Evolutionary conservation across 2,888 invertebrate genomes (phyloP), one percentile per base, ranked within the genome.

Genomic region (Acanthosepion pharaonis): DNA sequence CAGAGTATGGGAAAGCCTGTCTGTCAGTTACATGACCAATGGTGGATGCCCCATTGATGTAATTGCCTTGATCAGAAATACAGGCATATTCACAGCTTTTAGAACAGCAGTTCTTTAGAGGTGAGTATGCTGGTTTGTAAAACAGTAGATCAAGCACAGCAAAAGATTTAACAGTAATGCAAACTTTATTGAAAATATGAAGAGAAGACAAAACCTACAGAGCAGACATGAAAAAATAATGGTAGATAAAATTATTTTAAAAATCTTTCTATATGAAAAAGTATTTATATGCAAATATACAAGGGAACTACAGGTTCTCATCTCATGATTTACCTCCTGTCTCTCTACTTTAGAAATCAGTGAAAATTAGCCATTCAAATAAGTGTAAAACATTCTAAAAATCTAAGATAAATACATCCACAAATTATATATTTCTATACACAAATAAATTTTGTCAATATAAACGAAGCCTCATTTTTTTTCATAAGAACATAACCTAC

Each of bases 1-100:
- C 78, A 78, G 0, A n/a, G 33, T 78, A 33, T 78, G 78, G 11
- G 18, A 33, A 18, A 78, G n/a, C 18, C n/a, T 15, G 15, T 5
- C 78, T 78, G 78, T 78, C 78, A n/a, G 9, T 78, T 78, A 78
- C 78, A n/a, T 78, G 78, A 78, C 78, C 78, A 78, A 78, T 78
- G 78, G 78, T 78, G 78, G 78, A 78, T 78, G n/a, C 78, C 78
- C 78, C 78, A 78, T 78, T 78, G 78, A 78, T 78, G 59, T 59
- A 59, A 59, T 5, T 78, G 78, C 23, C n/a, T n/a, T 78, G 78
- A 78, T n/a, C 78, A 78, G 23, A 78, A n/a, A n/a, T 33, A 78
- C 78, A n/a, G 78, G n/a, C 78, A 78, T 8, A 78, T 78, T n/a
- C 15, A n/a, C 11, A 15, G n/a, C n/a, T 78, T 78, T 78, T n/a